Percentiles rank a stretch among this genome's conserved stretches.
phyloP scores from a whole-genome alignment of 2,888 invertebrate species.

The Ametastegia equiseti region DNA sequence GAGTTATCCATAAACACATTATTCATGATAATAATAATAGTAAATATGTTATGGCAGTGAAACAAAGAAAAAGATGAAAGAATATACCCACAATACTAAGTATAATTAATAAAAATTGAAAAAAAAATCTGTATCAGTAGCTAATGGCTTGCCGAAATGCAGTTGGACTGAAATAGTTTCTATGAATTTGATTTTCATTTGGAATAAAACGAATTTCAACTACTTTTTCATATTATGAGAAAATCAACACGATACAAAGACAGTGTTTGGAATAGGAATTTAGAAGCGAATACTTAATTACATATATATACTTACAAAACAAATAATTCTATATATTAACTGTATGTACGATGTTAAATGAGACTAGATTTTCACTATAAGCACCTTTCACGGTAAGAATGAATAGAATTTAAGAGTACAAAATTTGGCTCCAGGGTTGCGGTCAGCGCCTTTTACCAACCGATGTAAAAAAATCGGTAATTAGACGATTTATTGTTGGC shows the following conservation, averaged over 20 bases:
- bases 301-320: background rate
- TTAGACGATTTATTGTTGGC: background rate
- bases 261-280: conserved; percentile 14
- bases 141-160: background rate
- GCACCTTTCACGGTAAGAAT: background rate
- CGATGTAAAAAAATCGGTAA: background rate
- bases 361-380: background rate
- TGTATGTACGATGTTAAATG: background rate
- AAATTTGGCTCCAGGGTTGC: background rate
- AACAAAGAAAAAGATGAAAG: background rate
- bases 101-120: background rate
- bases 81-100: background rate
- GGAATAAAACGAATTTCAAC: background rate
- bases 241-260: background rate
- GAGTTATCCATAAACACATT: background rate
- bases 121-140: background rate
- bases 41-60: no score
- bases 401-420: no score
- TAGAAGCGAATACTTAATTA: conserved; percentile 5
- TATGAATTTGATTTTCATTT: background rate
- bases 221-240: background rate
- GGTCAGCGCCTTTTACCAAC: background rate
- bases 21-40: conserved; percentile 1
- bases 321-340: background rate
- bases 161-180: conserved; percentile 32